Evolutionary conservation across 2,113 vertebrate species (phyloP).

Genomic region (Cochlearius cochlearius): DNA sequence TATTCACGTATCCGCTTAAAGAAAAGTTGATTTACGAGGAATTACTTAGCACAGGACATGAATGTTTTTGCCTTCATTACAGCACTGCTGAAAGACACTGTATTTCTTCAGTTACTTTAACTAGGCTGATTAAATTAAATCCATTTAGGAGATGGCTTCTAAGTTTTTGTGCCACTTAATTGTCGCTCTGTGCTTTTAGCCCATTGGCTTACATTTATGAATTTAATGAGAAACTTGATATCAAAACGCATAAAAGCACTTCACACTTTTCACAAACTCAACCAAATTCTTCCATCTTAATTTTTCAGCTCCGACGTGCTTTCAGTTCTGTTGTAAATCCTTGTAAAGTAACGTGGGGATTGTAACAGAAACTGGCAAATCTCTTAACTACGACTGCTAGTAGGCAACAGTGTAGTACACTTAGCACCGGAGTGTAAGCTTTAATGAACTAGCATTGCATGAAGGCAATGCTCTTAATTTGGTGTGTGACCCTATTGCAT

Average conservation of each 20-base stretch:
- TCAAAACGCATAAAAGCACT: background rate
- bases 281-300: background rate
- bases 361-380: constrained; percentile 6
- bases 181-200: background rate
- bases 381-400: constrained; percentile 34
- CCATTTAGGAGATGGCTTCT: background rate
- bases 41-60: background rate
- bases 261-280: background rate
- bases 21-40: background rate
- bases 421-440: constrained; percentile 7
- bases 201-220: background rate
- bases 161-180: background rate
- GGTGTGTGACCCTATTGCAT: constrained; percentile 18
- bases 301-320: background rate
- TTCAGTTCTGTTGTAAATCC: constrained; percentile 11
- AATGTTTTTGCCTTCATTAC: background rate
- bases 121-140: background rate
- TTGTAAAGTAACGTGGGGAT: background rate
- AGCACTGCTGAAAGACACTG: background rate
- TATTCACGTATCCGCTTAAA: background rate
- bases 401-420: background rate
- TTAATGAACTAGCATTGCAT: constrained; percentile 43
- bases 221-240: background rate
- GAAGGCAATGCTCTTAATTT: constrained; percentile 17
- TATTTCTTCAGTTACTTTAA: background rate